Conservation (phyloP, 37 sponge, comb jelly and placozoan genomes). For the Halichondria panicea region DNA sequence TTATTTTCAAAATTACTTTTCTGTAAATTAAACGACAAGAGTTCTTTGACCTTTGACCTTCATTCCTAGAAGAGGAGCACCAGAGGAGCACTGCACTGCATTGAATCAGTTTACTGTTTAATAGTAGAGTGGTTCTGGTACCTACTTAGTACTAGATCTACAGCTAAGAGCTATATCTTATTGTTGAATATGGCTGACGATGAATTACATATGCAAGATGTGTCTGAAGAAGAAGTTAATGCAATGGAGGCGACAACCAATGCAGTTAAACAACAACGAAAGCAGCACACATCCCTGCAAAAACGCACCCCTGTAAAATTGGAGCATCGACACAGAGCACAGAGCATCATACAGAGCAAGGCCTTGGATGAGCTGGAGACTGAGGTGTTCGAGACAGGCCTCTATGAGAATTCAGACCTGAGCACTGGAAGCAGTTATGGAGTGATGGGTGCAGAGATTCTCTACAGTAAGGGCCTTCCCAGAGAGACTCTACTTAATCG, state of each 20-base stretch:
- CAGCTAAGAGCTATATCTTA: no score
- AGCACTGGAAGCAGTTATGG: conserved; percentile 29
- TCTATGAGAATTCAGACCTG: conserved; percentile 38
- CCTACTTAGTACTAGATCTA: no score
- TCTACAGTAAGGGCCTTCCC: conserved; percentile 57
- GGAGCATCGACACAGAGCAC: conserved; percentile 53
- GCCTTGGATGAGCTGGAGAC: conserved; percentile 60
- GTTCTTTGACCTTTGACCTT: no score
- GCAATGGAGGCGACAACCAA: background rate
- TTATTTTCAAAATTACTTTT: no score
- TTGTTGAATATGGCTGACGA: background rate
- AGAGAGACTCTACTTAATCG: no score
- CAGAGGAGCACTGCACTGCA: no score
- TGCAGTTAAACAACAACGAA: background rate
- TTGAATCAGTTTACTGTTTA: no score
- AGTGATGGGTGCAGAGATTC: conserved; percentile 32
- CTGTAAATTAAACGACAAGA: no score
- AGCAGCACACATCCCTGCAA: background rate
- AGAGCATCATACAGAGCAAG: conserved; percentile 60
- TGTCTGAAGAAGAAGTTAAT: conserved; percentile 6
- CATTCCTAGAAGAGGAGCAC: no score
- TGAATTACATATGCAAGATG: background rate
- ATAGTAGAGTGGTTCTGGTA: no score
- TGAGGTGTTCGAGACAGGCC: conserved; percentile 42
- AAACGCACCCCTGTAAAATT: background rate